Evolutionary conservation across 2,797 vertebrate species (phyloP).

Genomic region (Bradypodion ventrale): DNA sequence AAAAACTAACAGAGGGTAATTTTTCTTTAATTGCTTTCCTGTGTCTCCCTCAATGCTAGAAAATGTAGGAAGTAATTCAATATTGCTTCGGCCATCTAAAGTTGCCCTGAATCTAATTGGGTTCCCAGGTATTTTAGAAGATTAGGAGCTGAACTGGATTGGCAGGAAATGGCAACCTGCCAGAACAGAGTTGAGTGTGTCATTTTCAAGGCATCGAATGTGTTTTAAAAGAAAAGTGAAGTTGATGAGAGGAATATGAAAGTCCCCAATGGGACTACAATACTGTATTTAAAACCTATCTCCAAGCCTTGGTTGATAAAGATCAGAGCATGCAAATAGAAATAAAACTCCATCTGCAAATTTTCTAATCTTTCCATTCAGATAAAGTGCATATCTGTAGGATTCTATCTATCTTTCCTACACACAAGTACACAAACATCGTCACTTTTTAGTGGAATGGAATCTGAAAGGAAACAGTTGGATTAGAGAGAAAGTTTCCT

Average conservation of each 20-base stretch:
- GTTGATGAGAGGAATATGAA: conserved; percentile 54
- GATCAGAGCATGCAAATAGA: conserved; percentile 52
- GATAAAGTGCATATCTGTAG: conserved; percentile 34
- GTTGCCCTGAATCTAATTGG: conserved; percentile 46
- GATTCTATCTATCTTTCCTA: background rate
- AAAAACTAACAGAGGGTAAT: conserved; percentile 57
- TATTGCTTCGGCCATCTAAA: conserved; percentile 41
- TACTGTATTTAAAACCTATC: conserved; percentile 40
- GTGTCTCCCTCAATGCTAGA: conserved; percentile 48
- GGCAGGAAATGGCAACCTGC: conserved; percentile 53
- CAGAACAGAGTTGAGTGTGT: conserved; percentile 51
- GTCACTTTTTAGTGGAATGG: conserved; percentile 53
- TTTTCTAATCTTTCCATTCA: conserved; percentile 37
- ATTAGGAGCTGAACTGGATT: conserved; percentile 53
- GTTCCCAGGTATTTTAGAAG: conserved; percentile 52
- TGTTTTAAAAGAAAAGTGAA: conserved; percentile 59
- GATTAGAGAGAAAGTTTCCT: conserved; percentile 55
- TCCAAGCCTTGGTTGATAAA: conserved; percentile 54
- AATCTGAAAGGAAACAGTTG: conserved; percentile 46
- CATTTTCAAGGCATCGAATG: conserved; percentile 70
- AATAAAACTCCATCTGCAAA: conserved; percentile 55
- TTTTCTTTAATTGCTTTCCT: conserved; percentile 38
- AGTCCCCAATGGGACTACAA: conserved; percentile 60
- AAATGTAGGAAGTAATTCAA: conserved; percentile 64
- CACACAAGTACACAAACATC: conserved; percentile 3